Base-by-base conservation (phyloP, 2,797 vertebrate genomes). In the Pangasius krempfi region DNA sequence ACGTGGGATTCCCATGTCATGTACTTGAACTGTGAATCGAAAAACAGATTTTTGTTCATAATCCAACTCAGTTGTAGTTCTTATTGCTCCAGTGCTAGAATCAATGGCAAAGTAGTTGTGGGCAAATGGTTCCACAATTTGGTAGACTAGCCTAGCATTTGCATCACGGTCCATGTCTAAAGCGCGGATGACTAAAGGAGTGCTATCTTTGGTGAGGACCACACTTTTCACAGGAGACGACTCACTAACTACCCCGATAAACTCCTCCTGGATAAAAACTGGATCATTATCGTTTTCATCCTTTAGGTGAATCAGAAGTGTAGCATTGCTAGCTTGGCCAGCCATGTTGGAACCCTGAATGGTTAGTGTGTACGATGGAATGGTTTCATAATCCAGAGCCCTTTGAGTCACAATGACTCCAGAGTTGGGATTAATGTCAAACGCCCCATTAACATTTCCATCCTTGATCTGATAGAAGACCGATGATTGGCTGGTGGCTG, bases 321-420 rank as follows among this genome's bases (percentile, higher is more conserved):
- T 98, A 9, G 96, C 76, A 12, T 99, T 99, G 84, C 96, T 95
- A 44, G 97, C 95, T 87, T 97, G 93, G 44, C 98, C 98, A 1
- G 98, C 99, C 98, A 99, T 99, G 93, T 99, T 99, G 56, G 97
- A 98, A 86, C 96, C 98, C 95, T 99, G 98, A 85, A 99, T 93
- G 60, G 93, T 96, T 40, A 99, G 94, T 62, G 91, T 95, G 90
- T 99, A 99, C 47, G 96, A 87, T 54, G 98, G 92, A 68, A 94
- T 89, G 1, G 94, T 96, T 95, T 99, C 99, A 92, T 97, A 99
- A 94, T 99, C 98, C 92, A 99, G 94, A 60, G 90, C 83, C 91
- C 95, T 97, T 92, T 97, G 97, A 83, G 97, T 98, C 88, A 97
- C 91, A 33, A 99, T 95, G 80, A 98, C 97, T 90, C 98, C 99